A percentile compares a stretch with the other conserved stretches of the same genome.
These are phyloP conservation scores for Stegana nigrithorax DNA, from an alignment of 2,888 invertebrate genomes.

Conservation along the genomic window DNA sequence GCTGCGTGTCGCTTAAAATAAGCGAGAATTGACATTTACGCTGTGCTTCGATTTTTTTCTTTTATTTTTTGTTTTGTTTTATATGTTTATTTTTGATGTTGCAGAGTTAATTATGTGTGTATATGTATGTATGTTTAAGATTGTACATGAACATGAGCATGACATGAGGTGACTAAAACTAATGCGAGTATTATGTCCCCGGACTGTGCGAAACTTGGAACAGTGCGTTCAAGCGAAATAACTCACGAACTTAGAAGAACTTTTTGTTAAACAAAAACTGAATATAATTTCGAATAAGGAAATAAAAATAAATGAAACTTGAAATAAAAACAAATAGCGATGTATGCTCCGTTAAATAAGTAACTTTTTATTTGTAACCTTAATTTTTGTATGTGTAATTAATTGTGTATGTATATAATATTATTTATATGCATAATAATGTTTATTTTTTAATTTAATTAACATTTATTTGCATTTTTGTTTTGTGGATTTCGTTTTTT, in stretches of 20 bases:
- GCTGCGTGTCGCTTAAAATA: too few species aligned
- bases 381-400: constrained; percentile 20
- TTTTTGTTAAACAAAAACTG: neutral
- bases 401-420: constrained; percentile 18
- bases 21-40: too few species aligned
- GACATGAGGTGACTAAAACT: too few species aligned
- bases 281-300: neutral
- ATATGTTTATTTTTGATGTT: constrained; percentile 29
- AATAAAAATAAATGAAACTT: neutral
- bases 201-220: neutral
- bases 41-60: too few species aligned
- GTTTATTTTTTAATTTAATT: neutral
- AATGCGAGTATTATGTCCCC: constrained; percentile 10
- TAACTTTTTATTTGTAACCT: constrained; percentile 5
- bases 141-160: too few species aligned
- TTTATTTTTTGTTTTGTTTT: neutral
- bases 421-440: constrained; percentile 3
- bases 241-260: neutral
- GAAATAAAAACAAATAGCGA: too few species aligned
- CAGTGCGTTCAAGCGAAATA: too few species aligned
- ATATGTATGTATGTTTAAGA: too few species aligned
- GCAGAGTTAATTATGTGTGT: too few species aligned
- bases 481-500: neutral
- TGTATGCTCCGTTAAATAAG: neutral
- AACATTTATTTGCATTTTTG: neutral